Base-by-base conservation (phyloP, 2,888 invertebrate genomes). In the Acanthosoma haemorrhoidale region DNA sequence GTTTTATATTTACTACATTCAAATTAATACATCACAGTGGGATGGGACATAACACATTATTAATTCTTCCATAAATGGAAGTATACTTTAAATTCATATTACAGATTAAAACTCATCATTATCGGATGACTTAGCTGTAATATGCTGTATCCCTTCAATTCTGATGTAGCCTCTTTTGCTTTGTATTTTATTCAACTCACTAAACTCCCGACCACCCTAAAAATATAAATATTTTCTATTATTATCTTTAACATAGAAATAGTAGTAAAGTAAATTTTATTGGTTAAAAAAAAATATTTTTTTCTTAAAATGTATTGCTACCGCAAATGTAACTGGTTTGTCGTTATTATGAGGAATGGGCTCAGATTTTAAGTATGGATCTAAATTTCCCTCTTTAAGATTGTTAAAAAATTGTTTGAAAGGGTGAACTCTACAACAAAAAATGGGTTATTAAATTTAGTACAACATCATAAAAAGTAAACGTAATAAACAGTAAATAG, bases 221-320 rank as follows among this genome's bases (percentile, higher is more conserved):
- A 83, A 83, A 67, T 77, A 74, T 64, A 77, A 69, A 43, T n/a
- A n/a, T n/a, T n/a, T n/a, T n/a, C n/a, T n/a, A n/a, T n/a, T n/a
- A n/a, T n/a, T n/a, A n/a, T n/a, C n/a, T n/a, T n/a, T n/a, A n/a
- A n/a, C n/a, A n/a, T n/a, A n/a, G n/a, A n/a, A n/a, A n/a, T n/a
- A n/a, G n/a, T n/a, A n/a, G n/a, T n/a, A n/a, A n/a, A n/a, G n/a
- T n/a, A n/a, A n/a, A n/a, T n/a, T n/a, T n/a, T n/a, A n/a, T n/a
- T n/a, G n/a, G n/a, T n/a, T n/a, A n/a, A n/a, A n/a, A n/a, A n/a
- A n/a, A n/a, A n/a, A n/a, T n/a, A n/a, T n/a, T n/a, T n/a, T n/a
- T 69, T 97, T 92, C 79, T 96, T 91, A 82, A 98, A 99, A 84
- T 97, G 99, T 83, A 94, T 94, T 74, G 90, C 98, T 8, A 99